These are phyloP conservation scores for Steatornis caripensis DNA, from an alignment of 2,113 vertebrate genomes.

Conservation along the genomic window DNA sequence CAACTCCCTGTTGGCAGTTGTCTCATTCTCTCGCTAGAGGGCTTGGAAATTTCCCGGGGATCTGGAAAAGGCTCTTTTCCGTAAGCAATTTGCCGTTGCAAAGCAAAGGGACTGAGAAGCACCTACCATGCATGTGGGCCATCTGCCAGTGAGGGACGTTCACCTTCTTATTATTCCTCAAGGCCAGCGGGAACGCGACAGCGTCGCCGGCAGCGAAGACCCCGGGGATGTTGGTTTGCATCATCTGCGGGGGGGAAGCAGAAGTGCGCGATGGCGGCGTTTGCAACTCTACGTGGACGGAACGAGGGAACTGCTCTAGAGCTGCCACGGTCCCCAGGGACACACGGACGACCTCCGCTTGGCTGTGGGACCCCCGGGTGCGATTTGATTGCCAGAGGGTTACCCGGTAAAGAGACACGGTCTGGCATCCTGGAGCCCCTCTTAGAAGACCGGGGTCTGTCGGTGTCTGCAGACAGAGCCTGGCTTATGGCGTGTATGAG, in stretches of 20 bases:
- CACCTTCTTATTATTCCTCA: constrained; percentile 93
- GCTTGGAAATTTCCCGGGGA: neutral
- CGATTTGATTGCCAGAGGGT: neutral
- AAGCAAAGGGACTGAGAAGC: neutral
- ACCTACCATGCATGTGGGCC: constrained; percentile 92
- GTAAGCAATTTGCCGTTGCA: neutral
- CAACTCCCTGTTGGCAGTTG: neutral
- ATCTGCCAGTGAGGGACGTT: constrained; percentile 99
- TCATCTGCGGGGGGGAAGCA: constrained; percentile 74
- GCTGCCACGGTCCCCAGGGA: accelerated
- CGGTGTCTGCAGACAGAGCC: neutral
- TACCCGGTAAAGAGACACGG: neutral
- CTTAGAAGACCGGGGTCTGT: neutral
- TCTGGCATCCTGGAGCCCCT: neutral
- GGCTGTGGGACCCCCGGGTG: neutral
- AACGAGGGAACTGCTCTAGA: neutral
- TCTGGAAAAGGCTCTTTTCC: neutral
- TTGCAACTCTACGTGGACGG: neutral
- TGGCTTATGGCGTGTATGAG: neutral
- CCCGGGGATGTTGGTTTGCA: constrained; percentile 90
- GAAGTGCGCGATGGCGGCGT: neutral
- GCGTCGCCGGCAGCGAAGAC: constrained; percentile 93
- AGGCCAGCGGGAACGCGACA: constrained; percentile 84
- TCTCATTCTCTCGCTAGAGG: neutral
- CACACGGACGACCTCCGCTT: neutral